Percentiles rank a stretch among this genome's conserved stretches.
phyloP scores from a whole-genome alignment of 2,113 vertebrate genomes.

The Brachyhypopomus occidentalis region DNA sequence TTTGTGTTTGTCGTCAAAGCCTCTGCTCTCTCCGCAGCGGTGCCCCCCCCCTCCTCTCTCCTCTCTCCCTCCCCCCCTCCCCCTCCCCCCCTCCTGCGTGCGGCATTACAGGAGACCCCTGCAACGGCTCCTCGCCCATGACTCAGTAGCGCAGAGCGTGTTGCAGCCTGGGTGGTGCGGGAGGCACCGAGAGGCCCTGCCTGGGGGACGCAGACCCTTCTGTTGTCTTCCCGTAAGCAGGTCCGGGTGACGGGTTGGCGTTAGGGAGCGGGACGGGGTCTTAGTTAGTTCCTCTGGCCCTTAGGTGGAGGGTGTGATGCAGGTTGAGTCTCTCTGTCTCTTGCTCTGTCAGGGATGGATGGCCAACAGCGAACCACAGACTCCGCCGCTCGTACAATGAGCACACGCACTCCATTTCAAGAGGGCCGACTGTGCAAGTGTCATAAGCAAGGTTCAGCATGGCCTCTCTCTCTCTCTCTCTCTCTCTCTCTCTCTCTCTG shows the following conservation, averaged over 20 bases:
- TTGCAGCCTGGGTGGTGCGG: not conserved
- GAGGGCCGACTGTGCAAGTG: too few species aligned
- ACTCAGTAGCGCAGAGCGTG: not conserved
- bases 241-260: not conserved
- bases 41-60: too few species aligned
- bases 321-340: too few species aligned
- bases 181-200: not conserved
- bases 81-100: slow-evolving; percentile 1
- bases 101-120: not conserved
- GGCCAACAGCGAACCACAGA: too few species aligned
- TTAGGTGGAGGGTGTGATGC: too few species aligned
- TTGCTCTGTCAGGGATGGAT: too few species aligned
- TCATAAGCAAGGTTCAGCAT: too few species aligned
- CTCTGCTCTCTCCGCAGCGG: not conserved
- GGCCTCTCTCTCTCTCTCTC: not conserved
- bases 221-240: not conserved
- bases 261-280: too few species aligned
- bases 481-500: not conserved
- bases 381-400: too few species aligned
- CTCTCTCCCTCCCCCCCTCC: too few species aligned
- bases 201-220: not conserved
- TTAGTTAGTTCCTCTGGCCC: too few species aligned
- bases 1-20: slow-evolving; percentile 30
- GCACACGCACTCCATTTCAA: not conserved
- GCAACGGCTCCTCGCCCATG: not conserved